phyloP scores from a whole-genome alignment of 2,113 vertebrate species.

The Melanerpes aurifrons region DNA sequence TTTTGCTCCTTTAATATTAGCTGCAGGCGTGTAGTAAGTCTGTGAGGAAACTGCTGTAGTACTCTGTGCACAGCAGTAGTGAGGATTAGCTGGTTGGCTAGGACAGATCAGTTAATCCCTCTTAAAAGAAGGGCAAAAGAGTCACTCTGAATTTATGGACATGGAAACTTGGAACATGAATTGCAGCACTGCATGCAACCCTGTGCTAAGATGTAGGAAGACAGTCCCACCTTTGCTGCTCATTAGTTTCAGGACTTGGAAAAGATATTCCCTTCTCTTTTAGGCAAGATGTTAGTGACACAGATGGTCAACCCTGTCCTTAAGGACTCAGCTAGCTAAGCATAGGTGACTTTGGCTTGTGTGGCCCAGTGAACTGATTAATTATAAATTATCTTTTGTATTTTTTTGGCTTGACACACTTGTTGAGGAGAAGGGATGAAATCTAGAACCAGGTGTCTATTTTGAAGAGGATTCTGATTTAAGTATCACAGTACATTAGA shows the following conservation, averaged over 20 bases:
- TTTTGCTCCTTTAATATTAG: background rate
- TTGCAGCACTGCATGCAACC: background rate
- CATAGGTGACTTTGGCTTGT: background rate
- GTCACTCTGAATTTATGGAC: background rate
- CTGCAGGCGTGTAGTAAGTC: background rate
- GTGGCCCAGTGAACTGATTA: background rate
- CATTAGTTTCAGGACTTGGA: background rate
- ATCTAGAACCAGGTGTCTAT: background rate
- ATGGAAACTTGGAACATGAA: background rate
- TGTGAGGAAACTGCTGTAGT: background rate
- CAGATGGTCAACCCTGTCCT: background rate
- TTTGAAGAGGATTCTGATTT: too few relatives aligned
- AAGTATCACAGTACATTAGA: too few relatives aligned
- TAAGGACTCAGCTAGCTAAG: background rate
- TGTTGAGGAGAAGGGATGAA: background rate
- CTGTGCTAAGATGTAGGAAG: background rate
- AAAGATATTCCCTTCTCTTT: background rate
- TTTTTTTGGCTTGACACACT: background rate
- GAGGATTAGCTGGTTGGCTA: conserved; percentile 4
- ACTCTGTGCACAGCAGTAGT: background rate
- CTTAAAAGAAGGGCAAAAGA: conserved; percentile 12
- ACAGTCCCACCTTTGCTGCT: background rate
- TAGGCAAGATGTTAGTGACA: background rate
- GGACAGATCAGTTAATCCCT: conserved; percentile 24
- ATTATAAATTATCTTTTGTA: background rate